These are phyloP conservation scores for Drosophila neotestacea DNA, from an alignment of 2,888 invertebrate species.

Conservation along the genomic window DNA sequence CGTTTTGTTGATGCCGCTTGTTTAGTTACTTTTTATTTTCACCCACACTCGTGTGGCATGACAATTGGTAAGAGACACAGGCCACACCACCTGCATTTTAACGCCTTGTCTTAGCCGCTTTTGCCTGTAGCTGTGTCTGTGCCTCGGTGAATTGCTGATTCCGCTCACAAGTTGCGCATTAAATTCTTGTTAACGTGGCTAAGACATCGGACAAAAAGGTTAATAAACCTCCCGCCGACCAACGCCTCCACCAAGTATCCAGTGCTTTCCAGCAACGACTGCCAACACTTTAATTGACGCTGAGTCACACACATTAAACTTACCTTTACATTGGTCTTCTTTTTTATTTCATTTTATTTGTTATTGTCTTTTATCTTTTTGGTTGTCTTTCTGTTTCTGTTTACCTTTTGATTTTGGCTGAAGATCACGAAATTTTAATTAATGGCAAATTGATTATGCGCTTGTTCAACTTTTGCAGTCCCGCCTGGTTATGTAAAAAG, in stretches of 20 bases:
- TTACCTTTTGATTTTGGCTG: constrained; percentile 16
- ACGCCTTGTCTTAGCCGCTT: constrained; percentile 37
- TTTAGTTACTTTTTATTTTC: constrained; percentile 73
- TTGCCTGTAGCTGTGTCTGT: constrained; percentile 10
- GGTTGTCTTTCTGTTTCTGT: constrained; percentile 4
- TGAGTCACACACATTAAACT: constrained; percentile 48
- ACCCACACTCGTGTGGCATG: constrained; percentile 64
- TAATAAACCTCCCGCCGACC: constrained; percentile 69
- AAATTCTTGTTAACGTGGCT: constrained; percentile 77
- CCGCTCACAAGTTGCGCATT: constrained; percentile 59
- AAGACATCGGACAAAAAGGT: constrained; percentile 61
- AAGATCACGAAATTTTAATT: constrained; percentile 66
- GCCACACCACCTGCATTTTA: constrained; percentile 62
- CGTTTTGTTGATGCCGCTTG: constrained; percentile 44
- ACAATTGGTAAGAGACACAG: constrained; percentile 45
- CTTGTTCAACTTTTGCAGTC: constrained; percentile 59
- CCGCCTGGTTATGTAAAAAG: constrained; percentile 65
- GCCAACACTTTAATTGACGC: constrained; percentile 40
- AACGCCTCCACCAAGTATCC: constrained; percentile 33
- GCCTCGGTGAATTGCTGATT: constrained; percentile 41
- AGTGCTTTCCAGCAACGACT: constrained; percentile 49
- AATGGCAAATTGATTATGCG: constrained; percentile 71
- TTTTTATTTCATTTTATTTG: constrained; percentile 13
- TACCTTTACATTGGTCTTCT: constrained; percentile 38
- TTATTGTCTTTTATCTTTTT: background rate